These are phyloP conservation scores for Tinea semifulvella DNA, from an alignment of 2,888 invertebrate genomes.

Conservation along the genomic window DNA sequence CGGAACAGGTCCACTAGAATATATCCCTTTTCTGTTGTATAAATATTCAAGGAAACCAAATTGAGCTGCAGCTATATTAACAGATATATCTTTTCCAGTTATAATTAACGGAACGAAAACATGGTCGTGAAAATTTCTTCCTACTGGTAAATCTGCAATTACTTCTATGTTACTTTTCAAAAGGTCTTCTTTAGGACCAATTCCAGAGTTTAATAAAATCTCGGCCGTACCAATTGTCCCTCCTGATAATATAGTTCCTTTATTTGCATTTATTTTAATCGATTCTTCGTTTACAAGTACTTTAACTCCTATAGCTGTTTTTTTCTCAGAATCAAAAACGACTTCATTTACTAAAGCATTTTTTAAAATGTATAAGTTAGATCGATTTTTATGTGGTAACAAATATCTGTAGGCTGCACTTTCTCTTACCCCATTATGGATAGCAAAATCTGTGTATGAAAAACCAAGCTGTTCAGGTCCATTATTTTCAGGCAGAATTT, in stretches of 20 bases:
- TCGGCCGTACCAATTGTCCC: constrained; percentile 44
- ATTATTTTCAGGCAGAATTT: constrained; percentile 9
- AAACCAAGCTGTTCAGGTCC: constrained; percentile 10
- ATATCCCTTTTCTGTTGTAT: constrained; percentile 1
- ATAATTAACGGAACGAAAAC: constrained; percentile 17
- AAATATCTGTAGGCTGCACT: constrained; percentile 10
- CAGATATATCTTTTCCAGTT: background rate
- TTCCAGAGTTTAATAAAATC: constrained; percentile 43
- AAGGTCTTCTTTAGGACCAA: constrained; percentile 39
- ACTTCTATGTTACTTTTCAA: constrained; percentile 28
- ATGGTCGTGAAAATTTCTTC: constrained; percentile 49
- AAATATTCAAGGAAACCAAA: constrained; percentile 12
- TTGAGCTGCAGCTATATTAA: background rate
- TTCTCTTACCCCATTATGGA: constrained; percentile 6
- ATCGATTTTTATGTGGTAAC: constrained; percentile 15
- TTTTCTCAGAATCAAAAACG: constrained; percentile 15
- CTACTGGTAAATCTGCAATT: constrained; percentile 38
- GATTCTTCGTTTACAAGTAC: constrained; percentile 20
- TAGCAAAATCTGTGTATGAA: constrained; percentile 10
- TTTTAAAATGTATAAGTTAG: constrained; percentile 18
- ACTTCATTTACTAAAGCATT: constrained; percentile 17
- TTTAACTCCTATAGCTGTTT: constrained; percentile 16
- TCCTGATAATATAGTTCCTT: constrained; percentile 45
- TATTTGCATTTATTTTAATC: constrained; percentile 28
- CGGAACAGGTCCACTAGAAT: background rate